These are phyloP conservation scores for Enteromius fasciolatus DNA, from an alignment of 2,797 vertebrate species.

Conservation along the genomic window DNA sequence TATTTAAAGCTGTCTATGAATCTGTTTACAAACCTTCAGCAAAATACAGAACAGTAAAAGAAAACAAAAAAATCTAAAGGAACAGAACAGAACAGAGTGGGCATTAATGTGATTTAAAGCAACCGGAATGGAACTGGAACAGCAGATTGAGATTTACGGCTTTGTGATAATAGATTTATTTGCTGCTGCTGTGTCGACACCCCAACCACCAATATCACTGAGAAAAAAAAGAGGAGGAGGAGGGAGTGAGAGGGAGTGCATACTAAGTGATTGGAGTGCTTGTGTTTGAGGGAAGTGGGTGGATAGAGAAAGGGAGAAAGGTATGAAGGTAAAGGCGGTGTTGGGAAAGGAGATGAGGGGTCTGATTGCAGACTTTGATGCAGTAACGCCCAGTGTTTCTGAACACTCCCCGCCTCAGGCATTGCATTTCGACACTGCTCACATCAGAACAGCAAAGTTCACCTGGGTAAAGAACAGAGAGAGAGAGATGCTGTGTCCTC, in stretches of 20 bases:
- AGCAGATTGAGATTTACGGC: conserved; percentile 17
- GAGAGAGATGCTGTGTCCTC: conserved; percentile 11
- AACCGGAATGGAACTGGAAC: conserved; percentile 12
- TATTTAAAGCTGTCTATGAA: not conserved
- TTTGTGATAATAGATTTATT: conserved; percentile 26
- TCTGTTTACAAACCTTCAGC: conserved; percentile 4
- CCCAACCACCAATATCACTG: conserved; percentile 10
- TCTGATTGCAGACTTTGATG: conserved; percentile 34
- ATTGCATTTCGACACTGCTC: conserved; percentile 46
- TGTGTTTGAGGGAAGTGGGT: not conserved
- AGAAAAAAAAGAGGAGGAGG: not conserved
- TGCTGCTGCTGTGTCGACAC: conserved; percentile 29
- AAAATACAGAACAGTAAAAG: not conserved
- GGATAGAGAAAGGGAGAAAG: conserved; percentile 20
- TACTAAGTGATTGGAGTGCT: conserved; percentile 10
- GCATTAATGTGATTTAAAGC: conserved; percentile 27
- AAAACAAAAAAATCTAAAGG: not conserved
- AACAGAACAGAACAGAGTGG: not conserved
- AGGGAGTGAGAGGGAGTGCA: conserved; percentile 1
- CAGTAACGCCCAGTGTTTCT: conserved; percentile 49
- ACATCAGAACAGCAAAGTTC: conserved; percentile 31
- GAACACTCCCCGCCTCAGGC: conserved; percentile 52
- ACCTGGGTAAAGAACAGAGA: conserved; percentile 22
- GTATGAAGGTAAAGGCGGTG: conserved; percentile 1
- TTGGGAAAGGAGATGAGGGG: not conserved